Evolutionary conservation across 2,888 invertebrate species (phyloP), one percentile per base, ranked within the genome.

Genomic region (Stenodema calcarata): DNA sequence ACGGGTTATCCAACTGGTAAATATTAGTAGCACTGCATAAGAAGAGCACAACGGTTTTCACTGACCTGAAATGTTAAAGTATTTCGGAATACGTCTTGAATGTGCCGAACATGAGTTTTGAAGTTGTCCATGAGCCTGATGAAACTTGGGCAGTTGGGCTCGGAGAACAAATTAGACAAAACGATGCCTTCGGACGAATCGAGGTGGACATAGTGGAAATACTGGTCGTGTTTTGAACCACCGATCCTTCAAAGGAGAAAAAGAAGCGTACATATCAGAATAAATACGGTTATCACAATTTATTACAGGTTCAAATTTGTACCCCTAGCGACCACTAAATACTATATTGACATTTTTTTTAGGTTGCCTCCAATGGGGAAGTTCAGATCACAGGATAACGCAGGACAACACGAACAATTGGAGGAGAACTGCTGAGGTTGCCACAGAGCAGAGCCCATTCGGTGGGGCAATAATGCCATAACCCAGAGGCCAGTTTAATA

Each of bases 61-160:
- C 80, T 89, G 90, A 93, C 93, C 91, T 92, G 92, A 89, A 92
- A 92, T 88, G 93, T 91, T 82, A 95, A 92, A 86, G 95, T 94
- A 90, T 94, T 95, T 90, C 95, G 94, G 87, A 97, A 92, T 16
- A 95, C 90, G 69, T 92, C 93, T 89, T 96, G 96, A 90, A 97
- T 96, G 85, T 93, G 92, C 89, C 95, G 94, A 89, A 94, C 94
- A 42, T 95, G 94, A 30, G 92, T 91, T 88, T 95, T 93, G 90
- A 97, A 97, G 88, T 95, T 95, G 47, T 93, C 91, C 0, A 96
- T 90, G 62, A 97, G 93, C 81, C 93, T 92, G 18, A 50, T 35
- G 16, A 84, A 79, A 41, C 82, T 87, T 18, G 62, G 18, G 41
- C 73, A 86, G 14, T 28, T 18, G 44, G 70, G 28, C 41, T 79